Evolutionary conservation across 1,140 invertebrate genomes (phyloP), one percentile per base, ranked within the genome.

Genomic region (Monochamus saltuarius): DNA sequence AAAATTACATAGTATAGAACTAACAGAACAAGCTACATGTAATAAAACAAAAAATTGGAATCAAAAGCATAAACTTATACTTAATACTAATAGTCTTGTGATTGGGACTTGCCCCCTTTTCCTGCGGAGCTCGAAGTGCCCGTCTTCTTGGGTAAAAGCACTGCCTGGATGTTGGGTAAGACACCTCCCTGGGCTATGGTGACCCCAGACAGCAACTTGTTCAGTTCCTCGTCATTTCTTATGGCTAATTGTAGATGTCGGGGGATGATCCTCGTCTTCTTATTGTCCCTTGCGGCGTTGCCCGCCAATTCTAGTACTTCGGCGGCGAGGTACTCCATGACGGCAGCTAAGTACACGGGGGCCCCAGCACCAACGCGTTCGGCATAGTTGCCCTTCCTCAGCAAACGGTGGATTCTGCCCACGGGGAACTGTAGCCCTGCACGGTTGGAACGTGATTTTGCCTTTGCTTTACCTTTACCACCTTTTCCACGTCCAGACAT

Each of bases 151-250:
- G 81, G 82, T 47, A 84, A 66, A 4, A 92, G 77, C 16, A 87
- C 84, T 1, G 88, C 83, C 62, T 91, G 86, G 47, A 93, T 92
- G 65, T 87, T 85, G 2, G 90, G 92, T 38, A 94, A 67, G 1
- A 94, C 91, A 64, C 92, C 92, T 61, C 90, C 90, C 73, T 91
- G 85, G 9, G 91, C 87, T 64, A 94, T 92, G 2, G 89, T 92
- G 0, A 92, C 90, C 49, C 89, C 87, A 42, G 85, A 82, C 11
- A 95, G 74, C 49, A 94, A 80, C 73, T 66, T 87, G 71, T 89
- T 90, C 61, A 95, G 77, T 73, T 95, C 92, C 65, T 93, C 90
- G 77, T 95, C 92, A 76, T 92, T 93, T 37, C 88, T 81, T 14
- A 95, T 89, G 7, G 91, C 92, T 46, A 94, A 75, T 60, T 93